Evolutionary conservation across 2,113 vertebrate species (phyloP), one percentile per base, ranked within the genome.

Genomic region (Pipra filicauda): DNA sequence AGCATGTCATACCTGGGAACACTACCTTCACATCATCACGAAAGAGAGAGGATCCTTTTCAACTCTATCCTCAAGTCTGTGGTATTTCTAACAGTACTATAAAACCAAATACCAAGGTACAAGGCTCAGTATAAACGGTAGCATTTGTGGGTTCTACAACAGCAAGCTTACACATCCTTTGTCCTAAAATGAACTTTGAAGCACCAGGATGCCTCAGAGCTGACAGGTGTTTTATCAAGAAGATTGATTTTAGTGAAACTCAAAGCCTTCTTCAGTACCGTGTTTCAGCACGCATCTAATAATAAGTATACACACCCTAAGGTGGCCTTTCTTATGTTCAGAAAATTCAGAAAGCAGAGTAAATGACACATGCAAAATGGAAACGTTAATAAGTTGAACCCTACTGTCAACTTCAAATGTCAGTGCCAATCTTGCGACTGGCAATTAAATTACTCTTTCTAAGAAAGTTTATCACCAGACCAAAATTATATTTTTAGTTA

Each of bases 61-160:
- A 94, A 91, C 92, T 80, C 91, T 72, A 91, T 91, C 85, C 93
- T 95, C 59, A 76, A 69, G 87, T 71, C 90, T 81, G 69, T 88
- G 88, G 70, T 94, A 90, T 66, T 73, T 93, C 89, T 86, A 92
- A 88, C 31, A 61, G 67, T 85, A 51, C 65, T 76, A 93, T 88
- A 93, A 95, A 93, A 70, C 21, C 83, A 95, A 92, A 95, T 31
- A 82, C 21, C 12, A 39, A 79, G 48, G 52, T 18, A 35, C 43
- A 75, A 30, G n/a, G 20, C 43, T 82, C n/a, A 15, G 37, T 30
- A 33, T 43, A 61, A 70, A 49, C 0, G 4, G 27, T 6, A 72
- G 57, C 46, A 70, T 73, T 83, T 61, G 52, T 12, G 14, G 27
- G 67, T 23, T 70, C 30, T 46, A 9, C 52, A 89, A 77, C 5